Evolutionary conservation across 2,113 vertebrate species (phyloP).

Genomic region (Carlito syrichta): DNA sequence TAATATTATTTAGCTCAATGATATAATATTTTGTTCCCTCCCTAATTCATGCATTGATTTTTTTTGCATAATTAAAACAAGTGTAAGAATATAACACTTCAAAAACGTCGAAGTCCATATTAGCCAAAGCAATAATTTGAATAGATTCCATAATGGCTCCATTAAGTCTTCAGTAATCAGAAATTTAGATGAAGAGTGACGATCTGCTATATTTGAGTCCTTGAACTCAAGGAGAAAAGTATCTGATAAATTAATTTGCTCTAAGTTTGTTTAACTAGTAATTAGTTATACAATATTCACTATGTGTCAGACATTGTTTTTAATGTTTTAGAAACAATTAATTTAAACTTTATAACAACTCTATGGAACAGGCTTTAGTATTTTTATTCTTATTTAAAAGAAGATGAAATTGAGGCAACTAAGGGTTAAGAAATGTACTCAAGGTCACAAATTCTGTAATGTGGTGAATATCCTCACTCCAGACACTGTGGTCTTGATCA

Average conservation of each 20-base stretch:
- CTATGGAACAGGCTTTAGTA: background rate
- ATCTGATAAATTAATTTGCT: background rate
- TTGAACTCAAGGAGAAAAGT: background rate
- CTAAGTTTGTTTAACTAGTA: background rate
- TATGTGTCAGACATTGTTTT: background rate
- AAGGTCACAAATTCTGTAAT: background rate
- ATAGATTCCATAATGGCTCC: background rate
- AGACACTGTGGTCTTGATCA: background rate
- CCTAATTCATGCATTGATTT: background rate
- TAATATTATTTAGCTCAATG: background rate
- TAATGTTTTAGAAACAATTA: background rate
- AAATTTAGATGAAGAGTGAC: conserved; percentile 6
- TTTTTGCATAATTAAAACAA: background rate
- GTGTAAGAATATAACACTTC: background rate
- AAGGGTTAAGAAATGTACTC: background rate
- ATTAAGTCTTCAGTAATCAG: background rate
- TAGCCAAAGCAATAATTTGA: background rate
- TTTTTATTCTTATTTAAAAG: background rate
- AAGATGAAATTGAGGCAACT: background rate
- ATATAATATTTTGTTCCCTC: background rate
- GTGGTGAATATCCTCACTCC: background rate
- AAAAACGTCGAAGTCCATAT: background rate
- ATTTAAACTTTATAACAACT: background rate
- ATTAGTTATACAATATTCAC: background rate
- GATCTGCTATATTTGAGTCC: background rate